Evolutionary conservation across 2,113 vertebrate genomes (phyloP).

Genomic region (Rhegmatorhina hoffmannsi): DNA sequence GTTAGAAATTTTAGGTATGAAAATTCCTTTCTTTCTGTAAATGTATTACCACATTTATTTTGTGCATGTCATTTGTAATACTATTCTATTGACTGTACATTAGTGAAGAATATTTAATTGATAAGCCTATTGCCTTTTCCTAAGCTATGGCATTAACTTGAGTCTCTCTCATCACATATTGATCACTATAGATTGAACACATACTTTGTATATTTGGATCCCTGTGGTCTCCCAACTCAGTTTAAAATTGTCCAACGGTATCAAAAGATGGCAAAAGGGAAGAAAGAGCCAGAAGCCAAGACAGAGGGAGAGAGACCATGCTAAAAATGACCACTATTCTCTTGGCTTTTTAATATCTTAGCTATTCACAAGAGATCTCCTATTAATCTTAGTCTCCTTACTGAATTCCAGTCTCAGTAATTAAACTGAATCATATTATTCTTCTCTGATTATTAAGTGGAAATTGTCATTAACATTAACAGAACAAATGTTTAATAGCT

Average conservation of each 20-base stretch:
- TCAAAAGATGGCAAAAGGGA: not conserved
- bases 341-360: not conserved
- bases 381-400: not conserved
- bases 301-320: not conserved
- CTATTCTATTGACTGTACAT: not conserved
- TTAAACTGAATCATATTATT: not conserved
- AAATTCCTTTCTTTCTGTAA: not conserved
- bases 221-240: not conserved
- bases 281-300: not conserved
- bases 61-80: not conserved
- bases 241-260: not conserved
- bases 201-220: not conserved
- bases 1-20: not conserved
- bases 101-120: not conserved
- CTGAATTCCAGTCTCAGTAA: not conserved
- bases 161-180: not conserved
- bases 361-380: not conserved
- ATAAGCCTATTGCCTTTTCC: not conserved
- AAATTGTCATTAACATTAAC: slow-evolving; percentile 5
- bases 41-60: not conserved
- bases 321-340: not conserved
- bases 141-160: not conserved
- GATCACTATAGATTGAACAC: not conserved
- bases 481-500: slow-evolving; percentile 1
- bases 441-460: not conserved